These are phyloP conservation scores for Trachymyrmex cornetzi DNA, from an alignment of 1,140 invertebrate genomes.

Conservation along the genomic window DNA sequence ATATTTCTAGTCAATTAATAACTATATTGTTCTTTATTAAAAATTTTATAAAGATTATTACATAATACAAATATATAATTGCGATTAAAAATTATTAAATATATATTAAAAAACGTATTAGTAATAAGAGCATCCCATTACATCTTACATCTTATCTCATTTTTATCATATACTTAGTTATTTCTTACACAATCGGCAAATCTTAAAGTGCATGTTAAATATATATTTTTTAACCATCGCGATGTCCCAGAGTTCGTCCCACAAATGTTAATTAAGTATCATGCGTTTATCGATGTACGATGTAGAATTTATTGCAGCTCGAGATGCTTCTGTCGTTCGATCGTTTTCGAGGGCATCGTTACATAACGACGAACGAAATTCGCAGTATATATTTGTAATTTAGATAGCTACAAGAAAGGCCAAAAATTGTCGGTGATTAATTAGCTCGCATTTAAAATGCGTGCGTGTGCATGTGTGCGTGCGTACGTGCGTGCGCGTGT, in stretches of 20 bases:
- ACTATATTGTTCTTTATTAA: not conserved
- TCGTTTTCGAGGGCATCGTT: constrained; percentile 43
- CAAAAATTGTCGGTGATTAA: constrained; percentile 17
- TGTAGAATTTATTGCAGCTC: constrained; percentile 57
- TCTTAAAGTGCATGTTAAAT: constrained; percentile 43
- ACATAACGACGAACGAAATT: constrained; percentile 49
- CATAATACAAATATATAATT: not conserved
- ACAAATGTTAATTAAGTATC: constrained; percentile 29
- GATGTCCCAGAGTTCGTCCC: constrained; percentile 48
- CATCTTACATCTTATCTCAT: constrained; percentile 49
- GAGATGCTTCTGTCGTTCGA: constrained; percentile 63
- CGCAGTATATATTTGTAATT: constrained; percentile 40
- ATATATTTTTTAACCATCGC: constrained; percentile 35
- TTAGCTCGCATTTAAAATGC: not conserved
- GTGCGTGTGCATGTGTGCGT: too few relatives aligned
- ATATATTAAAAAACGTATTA: constrained; percentile 7
- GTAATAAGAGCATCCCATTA: constrained; percentile 52
- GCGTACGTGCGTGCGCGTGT: too few relatives aligned
- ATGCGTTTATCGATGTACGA: constrained; percentile 48
- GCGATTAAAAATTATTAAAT: not conserved
- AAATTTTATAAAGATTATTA: not conserved
- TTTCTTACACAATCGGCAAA: constrained; percentile 34
- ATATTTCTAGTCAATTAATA: not conserved
- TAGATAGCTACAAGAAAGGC: constrained; percentile 31
- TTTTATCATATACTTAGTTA: constrained; percentile 44